Base-by-base conservation (phyloP, 2,797 vertebrate species). In the Arnoldichthys spilopterus region DNA sequence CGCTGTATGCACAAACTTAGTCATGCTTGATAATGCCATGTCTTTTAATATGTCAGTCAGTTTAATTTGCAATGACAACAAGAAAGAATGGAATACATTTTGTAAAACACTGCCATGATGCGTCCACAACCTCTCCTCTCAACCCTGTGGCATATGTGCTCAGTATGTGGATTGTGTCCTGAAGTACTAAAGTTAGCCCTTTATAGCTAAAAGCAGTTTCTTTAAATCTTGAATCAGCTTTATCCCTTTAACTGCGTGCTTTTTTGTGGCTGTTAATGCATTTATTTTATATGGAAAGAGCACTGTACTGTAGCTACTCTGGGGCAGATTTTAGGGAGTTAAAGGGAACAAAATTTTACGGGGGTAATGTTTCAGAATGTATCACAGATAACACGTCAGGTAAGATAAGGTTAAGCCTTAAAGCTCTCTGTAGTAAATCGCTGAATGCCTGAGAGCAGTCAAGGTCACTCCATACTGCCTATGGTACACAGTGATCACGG, bases 391-490 rank as follows among this genome's bases (percentile, higher is more conserved):
- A 40, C 37, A 40, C 37, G 8, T 51, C n/a, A 6, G 49, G 20
- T 28, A 58, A 58, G 26, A 51, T n/a, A 51, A 51, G 13, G 11
- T 66, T 64, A 37, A 66, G 37, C 11, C n/a, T 45, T 45, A 66
- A 45, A 40, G 40, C 37, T 45, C n/a, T 43, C 63, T 24, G 6
- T 24, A 15, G 8, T 62, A 34, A 34, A n/a, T 7, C 18, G 16
- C 15, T n/a, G 16, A 61, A 32, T 4, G 15, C 16, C 58, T 30
- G 18, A 61, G 15, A 34, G 30, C 18, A 62, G 34, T 74, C 79
- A 81, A 84, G 83, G 67, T 86, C 78, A 77, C 37, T 37, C 5
- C n/a, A 43, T 16, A 37, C 11, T 13, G 37, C 12, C 16, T 37
- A 43, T 74, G 62, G 72, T 62, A 64, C 64, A 72, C 74, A 49